Percentiles rank a stretch among this genome's conserved stretches.
These are phyloP conservation scores for Drosophila mayaguana DNA, from an alignment of 2,888 invertebrate species.

Conservation along the genomic window DNA sequence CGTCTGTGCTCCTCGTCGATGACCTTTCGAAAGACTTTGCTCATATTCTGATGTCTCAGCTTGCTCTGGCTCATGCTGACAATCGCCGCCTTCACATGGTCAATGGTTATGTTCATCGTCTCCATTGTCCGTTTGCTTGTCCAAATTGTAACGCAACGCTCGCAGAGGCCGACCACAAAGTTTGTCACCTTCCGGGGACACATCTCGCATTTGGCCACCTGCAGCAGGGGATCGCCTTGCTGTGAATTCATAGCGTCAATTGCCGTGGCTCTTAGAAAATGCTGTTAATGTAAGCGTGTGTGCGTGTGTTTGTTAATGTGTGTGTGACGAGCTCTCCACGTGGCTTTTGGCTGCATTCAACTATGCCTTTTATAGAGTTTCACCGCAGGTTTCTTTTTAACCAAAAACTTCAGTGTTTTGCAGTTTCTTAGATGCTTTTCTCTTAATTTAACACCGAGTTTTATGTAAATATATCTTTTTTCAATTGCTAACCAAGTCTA, in stretches of 20 bases:
- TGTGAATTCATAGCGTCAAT: slow-evolving; percentile 30
- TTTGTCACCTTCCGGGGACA: slow-evolving; percentile 42
- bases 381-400: neutral
- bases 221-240: slow-evolving; percentile 27
- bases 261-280: neutral
- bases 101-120: slow-evolving; percentile 6
- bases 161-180: slow-evolving; percentile 45
- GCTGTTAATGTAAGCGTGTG: neutral
- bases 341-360: slow-evolving; percentile 13
- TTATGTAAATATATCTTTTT: no score
- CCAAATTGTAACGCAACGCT: slow-evolving; percentile 52
- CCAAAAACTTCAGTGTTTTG: neutral
- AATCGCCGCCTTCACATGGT: slow-evolving; percentile 40
- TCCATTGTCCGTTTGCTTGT: slow-evolving; percentile 6
- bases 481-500: neutral
- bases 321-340: neutral
- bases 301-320: neutral
- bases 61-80: slow-evolving; percentile 24
- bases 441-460: neutral
- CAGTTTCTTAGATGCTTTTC: neutral
- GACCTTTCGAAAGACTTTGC: slow-evolving; percentile 28
- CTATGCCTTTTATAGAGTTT: neutral
- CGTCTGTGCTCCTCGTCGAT: slow-evolving; percentile 17
- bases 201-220: slow-evolving; percentile 50
- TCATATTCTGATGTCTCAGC: slow-evolving; percentile 15